Evolutionary conservation across 2,797 vertebrate species (phyloP), one percentile per base, ranked within the genome.

Genomic region (Gymnoscopelus microlampas): DNA sequence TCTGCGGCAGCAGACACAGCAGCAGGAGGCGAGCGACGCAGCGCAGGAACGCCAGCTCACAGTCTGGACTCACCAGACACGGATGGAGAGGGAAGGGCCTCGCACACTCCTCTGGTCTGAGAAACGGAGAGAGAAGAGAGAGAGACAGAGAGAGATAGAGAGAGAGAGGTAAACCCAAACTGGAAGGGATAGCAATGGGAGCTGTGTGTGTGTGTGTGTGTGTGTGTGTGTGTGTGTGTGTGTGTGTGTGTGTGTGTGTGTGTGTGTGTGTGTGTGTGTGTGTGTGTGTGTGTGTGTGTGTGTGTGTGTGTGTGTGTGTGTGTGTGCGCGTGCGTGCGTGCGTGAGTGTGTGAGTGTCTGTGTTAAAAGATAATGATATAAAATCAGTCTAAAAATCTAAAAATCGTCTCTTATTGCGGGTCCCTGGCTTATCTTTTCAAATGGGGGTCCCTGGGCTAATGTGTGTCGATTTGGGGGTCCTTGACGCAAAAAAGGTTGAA

Each of bases 11-110:
- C 74, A 99, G 93, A 90, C 96, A 97, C 55, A 95, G 94, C 84
- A 98, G 92, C 82, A 99, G 91, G 81, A 98, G 94, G 70, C 95
- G 95, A 71, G 97, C 94, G 76, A 96, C 97, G 57, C 93, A 95
- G 81, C 96, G 97, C 61, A 99, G 94, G 84, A 97, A 99, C 75
- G 92, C 92, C 85, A 95, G 87, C 95, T 99, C 98, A 58, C 96
- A 95, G 26, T 94, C 94, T 0, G 95, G 83, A 78, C 87, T 96
- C 79, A 91, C 94, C 91, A 99, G 93, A 87, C 96, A 97, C 0
- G 96, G 86, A 73, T 98, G 97, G 65, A 99, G 90, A 72, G 94
- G 92, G 91, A 98, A 99, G 4, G 96, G 94, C 76, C 92, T 94
- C 0, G 94, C 94, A 49, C 94, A 91, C 77, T 98, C 97, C 86